Evolutionary conservation across 2,888 invertebrate species (phyloP), one percentile per base, ranked within the genome.

Genomic region (Cerastis rubricosa): DNA sequence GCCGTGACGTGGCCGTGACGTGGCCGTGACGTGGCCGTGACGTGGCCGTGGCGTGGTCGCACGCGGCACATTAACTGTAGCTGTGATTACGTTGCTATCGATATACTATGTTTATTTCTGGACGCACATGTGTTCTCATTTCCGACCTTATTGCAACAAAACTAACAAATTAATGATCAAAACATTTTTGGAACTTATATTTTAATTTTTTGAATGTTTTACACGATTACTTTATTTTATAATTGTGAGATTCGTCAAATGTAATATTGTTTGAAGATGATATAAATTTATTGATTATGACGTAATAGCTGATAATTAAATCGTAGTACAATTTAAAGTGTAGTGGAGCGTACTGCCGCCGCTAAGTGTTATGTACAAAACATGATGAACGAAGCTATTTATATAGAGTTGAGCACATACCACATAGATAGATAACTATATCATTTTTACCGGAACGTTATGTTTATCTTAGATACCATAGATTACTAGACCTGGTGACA

Each of bases 251-350:
- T 77, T 81, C 65, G 77, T 81, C 74, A 76, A 79, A 76, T 79
- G 47, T 72, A 67, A 68, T 79, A 79, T 87, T 76, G 76, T 87
- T 89, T 88, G 83, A 81, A 78, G 79, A 71, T 82, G 64, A 80
- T 87, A 82, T 81, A 83, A 78, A 85, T 86, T 83, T 83, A 83
- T 85, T 84, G 80, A 81, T 80, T 87, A 88, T 87, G 65, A 82
- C 84, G 79, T 89, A 89, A 91, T 93, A 93, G 91, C 89, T 90
- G 90, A 89, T 91, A 91, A 90, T 90, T 90, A 89, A 87, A 89
- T 81, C 63, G 90, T 93, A 92, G 93, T 92, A 91, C 92, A 90
- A 93, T 91, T 90, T 87, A 88, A 81, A 88, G 87, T 77, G 90
- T 90, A 88, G 86, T 87, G 74, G 91, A 89, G 89, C 90, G 90